A percentile compares a stretch with the other conserved stretches of the same genome.
These are phyloP conservation scores for Falco rusticolus DNA, from an alignment of 2,797 vertebrate species.

Conservation along the genomic window DNA sequence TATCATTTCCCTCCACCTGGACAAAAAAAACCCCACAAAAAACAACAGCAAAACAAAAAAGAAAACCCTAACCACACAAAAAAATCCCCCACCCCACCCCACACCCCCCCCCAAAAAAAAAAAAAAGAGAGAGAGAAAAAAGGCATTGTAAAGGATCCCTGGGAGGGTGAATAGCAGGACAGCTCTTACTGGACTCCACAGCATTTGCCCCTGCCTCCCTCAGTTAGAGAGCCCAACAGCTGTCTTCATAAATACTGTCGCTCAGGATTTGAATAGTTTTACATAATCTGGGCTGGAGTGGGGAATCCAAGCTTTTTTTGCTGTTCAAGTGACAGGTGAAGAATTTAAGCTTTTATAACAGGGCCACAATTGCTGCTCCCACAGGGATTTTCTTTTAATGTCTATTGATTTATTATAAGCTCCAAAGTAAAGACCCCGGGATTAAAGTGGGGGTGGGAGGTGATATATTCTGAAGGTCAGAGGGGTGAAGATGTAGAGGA, in stretches of 20 bases:
- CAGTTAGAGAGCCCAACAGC: constrained; percentile 58
- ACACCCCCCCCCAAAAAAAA: too few relatives aligned
- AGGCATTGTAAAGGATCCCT: constrained; percentile 39
- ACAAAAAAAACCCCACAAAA: not conserved
- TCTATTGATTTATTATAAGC: constrained; percentile 51
- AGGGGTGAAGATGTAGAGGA: not conserved
- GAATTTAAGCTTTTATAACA: constrained; percentile 54
- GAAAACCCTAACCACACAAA: too few relatives aligned
- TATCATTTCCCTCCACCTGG: constrained; percentile 36
- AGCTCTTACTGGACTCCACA: not conserved
- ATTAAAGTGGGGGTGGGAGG: not conserved
- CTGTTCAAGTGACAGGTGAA: constrained; percentile 73
- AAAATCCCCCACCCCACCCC: too few relatives aligned
- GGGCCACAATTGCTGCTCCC: constrained; percentile 34
- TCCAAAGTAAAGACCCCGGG: constrained; percentile 8
- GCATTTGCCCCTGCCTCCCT: not conserved
- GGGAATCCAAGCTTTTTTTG: constrained; percentile 47
- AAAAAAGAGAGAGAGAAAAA: not conserved
- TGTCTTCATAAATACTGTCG: constrained; percentile 74
- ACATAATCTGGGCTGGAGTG: constrained; percentile 61
- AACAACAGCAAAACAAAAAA: not conserved
- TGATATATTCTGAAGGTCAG: not conserved
- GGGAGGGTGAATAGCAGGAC: constrained; percentile 1
- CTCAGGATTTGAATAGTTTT: constrained; percentile 73
- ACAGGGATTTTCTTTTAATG: constrained; percentile 64